Base-by-base conservation (phyloP, 2,797 vertebrate genomes). In the Muraenolepis orangiensis region DNA sequence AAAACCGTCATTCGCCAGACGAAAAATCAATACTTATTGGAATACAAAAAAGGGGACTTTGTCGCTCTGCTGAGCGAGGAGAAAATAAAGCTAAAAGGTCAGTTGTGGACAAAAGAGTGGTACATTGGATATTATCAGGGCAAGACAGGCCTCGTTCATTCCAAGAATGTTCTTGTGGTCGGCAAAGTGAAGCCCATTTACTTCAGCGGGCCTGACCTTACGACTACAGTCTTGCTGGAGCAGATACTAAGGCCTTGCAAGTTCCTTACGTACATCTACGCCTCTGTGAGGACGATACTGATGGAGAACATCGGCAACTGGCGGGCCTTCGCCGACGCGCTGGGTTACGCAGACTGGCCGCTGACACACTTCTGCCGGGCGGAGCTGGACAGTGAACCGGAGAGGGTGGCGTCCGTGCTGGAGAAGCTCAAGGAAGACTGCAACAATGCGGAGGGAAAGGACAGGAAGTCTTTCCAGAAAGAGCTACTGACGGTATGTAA, bases 261-360 rank as follows among this genome's bases (percentile, higher is more conserved):
- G 84, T 99, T 97, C 86, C 94, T 99, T 76, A 99, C 98, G 1
- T 99, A 99, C 89, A 98, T 99, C 86, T 99, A 99, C 0, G 96
- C 98, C 69, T 98, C 97, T 0, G 96, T 99, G 74, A 91, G 98
- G 85, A 98, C 96, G 64, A 90, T 95, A 78, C 93, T 99, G 36
- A 99, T 99, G 98, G 98, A 98, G 89, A 98, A 98, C 80, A 91
- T 98, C n/a, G 94, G 95, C 80, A 98, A 91, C 91, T 99, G 98
- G 98, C 91, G 96, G 51, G 92, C 93, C 0, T 99, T 99, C 0
- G 96, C 97, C 0, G 96, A 98, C 0, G 95, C 97, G 0, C 91
- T 99, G 26, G 96, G 96, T 64, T 99, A 99, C 5, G 78, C 82
- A 46, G 93, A 95, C 89, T 86, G 97, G 83, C 96, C 98, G 0